phyloP scores from a whole-genome alignment of 2,888 invertebrate genomes.

The Acleris emargana region DNA sequence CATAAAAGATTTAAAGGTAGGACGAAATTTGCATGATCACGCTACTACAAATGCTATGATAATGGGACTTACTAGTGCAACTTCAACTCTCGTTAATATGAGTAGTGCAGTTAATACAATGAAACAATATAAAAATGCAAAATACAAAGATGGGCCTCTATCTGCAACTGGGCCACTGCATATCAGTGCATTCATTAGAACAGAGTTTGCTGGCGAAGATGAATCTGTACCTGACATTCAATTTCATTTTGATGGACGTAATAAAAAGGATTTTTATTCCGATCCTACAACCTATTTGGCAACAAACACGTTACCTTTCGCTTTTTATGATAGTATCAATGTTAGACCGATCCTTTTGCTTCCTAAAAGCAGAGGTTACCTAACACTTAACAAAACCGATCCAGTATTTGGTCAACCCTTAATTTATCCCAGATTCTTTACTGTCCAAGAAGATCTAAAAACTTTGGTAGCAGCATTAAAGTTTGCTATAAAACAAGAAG shows the following conservation, averaged over 20 bases:
- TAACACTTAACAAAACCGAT: conserved; percentile 86
- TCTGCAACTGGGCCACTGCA: conserved; percentile 82
- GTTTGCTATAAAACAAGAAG: conserved; percentile 80
- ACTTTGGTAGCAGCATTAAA: conserved; percentile 85
- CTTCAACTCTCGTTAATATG: conserved; percentile 68
- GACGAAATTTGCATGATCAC: conserved; percentile 90
- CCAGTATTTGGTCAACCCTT: conserved; percentile 87
- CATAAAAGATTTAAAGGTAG: conserved; percentile 86
- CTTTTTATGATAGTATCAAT: conserved; percentile 85
- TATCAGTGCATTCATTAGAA: conserved; percentile 84
- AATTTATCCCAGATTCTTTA: conserved; percentile 88
- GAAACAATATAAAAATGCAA: conserved; percentile 60
- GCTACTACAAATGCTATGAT: conserved; percentile 80
- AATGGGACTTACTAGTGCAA: conserved; percentile 78
- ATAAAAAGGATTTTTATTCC: conserved; percentile 78
- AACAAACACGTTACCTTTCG: conserved; percentile 73
- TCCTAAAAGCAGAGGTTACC: conserved; percentile 85
- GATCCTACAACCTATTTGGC: conserved; percentile 80
- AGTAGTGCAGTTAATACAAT: conserved; percentile 64
- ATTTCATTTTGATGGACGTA: conserved; percentile 84
- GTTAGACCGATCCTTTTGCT: conserved; percentile 84
- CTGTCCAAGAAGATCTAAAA: conserved; percentile 84
- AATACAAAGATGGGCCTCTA: conserved; percentile 67
- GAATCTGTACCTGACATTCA: conserved; percentile 86
- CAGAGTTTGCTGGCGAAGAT: conserved; percentile 74